These are phyloP conservation scores for Stigmatopora nigra DNA, from an alignment of 2,113 vertebrate genomes.

Conservation along the genomic window DNA sequence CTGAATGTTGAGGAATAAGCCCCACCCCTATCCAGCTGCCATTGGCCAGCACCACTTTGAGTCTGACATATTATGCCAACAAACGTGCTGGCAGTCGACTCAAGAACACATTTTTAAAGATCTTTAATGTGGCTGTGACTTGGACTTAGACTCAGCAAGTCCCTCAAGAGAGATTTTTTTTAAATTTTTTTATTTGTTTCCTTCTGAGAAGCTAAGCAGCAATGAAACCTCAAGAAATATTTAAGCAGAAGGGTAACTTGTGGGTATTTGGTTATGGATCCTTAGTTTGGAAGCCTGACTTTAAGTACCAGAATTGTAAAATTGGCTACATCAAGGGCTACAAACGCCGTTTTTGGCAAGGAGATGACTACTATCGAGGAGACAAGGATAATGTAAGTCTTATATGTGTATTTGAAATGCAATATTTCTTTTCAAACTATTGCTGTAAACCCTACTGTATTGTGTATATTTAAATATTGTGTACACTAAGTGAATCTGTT, in stretches of 20 bases:
- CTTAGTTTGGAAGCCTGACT: conserved; percentile 88
- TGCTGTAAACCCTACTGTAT: background rate
- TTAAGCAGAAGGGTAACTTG: conserved; percentile 53
- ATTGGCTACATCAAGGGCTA: conserved; percentile 85
- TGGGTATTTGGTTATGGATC: conserved; percentile 97
- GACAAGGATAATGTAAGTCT: conserved; percentile 77
- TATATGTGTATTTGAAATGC: background rate
- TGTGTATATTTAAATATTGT: too few species aligned
- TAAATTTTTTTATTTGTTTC: background rate
- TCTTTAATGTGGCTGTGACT: background rate
- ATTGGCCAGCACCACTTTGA: conserved; percentile 42
- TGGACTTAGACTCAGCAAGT: too few species aligned
- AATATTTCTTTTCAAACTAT: background rate
- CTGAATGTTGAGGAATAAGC: background rate
- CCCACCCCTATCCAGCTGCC: conserved; percentile 20
- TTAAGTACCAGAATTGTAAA: conserved; percentile 76
- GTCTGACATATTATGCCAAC: conserved; percentile 34
- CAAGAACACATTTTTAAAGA: background rate
- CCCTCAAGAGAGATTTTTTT: background rate
- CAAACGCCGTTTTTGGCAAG: conserved; percentile 93
- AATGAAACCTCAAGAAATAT: conserved; percentile 58
- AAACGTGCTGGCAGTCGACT: conserved; percentile 45
- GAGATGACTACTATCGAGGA: conserved; percentile 87
- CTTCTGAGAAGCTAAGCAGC: background rate
- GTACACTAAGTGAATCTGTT: conserved; percentile 3